Conservation (phyloP, 2,888 invertebrate species). For the Lasioglossum vierecki region DNA sequence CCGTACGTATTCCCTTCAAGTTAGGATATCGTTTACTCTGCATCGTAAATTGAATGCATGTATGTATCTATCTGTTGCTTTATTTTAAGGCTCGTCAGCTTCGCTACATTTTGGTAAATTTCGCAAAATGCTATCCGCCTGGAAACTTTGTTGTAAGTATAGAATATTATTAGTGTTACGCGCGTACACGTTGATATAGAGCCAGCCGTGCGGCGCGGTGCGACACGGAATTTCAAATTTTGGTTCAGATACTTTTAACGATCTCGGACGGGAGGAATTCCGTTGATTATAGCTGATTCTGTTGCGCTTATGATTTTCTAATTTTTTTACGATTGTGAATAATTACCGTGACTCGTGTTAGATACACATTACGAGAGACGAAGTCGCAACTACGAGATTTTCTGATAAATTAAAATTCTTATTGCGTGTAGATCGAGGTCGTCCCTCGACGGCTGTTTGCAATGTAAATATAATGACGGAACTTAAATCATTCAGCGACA, state of each 20-base stretch:
- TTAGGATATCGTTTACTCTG: background rate
- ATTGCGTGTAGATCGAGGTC: slow-evolving; percentile 36
- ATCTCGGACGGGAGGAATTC: background rate
- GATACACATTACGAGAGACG: background rate
- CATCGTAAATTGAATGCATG: background rate
- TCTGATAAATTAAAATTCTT: slow-evolving; percentile 34
- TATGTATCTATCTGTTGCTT: background rate
- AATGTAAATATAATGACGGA: slow-evolving; percentile 12
- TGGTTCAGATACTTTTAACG: background rate
- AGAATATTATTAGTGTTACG: background rate
- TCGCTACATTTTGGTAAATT: background rate
- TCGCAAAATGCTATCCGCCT: slow-evolving; percentile 66
- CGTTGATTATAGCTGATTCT: background rate
- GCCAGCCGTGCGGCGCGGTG: background rate
- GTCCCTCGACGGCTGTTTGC: slow-evolving; percentile 2
- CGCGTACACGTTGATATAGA: background rate
- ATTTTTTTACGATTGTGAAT: background rate
- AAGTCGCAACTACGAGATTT: background rate
- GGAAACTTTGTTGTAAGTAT: slow-evolving; percentile 77
- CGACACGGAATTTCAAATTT: background rate
- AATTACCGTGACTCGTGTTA: background rate
- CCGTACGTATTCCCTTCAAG: background rate
- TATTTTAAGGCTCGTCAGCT: background rate
- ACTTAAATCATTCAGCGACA: background rate
- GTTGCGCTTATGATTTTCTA: background rate